Percentiles rank a stretch among this genome's conserved stretches.
Evolutionary conservation across 2,888 invertebrate species (phyloP).

Genomic region (Anaspis maculata): DNA sequence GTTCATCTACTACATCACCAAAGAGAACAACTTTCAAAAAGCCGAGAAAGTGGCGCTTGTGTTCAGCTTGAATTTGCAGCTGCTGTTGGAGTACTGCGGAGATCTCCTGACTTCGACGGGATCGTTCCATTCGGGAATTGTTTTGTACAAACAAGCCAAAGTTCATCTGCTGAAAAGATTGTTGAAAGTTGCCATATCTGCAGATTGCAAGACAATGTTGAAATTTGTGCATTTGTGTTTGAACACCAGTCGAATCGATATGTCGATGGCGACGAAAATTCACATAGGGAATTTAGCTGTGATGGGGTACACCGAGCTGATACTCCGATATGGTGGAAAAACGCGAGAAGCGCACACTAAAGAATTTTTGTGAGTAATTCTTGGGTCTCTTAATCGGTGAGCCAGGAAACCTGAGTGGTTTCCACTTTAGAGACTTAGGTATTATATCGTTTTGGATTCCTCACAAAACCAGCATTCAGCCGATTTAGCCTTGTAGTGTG

Average conservation of each 20-base stretch:
- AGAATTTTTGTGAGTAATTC: slow-evolving; percentile 47
- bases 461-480: no score
- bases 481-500: no score
- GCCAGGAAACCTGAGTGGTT: no score
- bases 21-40: slow-evolving; percentile 46
- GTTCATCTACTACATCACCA: slow-evolving; percentile 50
- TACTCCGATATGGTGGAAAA: slow-evolving; percentile 37
- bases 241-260: slow-evolving; percentile 46
- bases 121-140: slow-evolving; percentile 66
- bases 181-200: slow-evolving; percentile 50
- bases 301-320: slow-evolving; percentile 55
- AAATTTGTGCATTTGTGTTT: slow-evolving; percentile 51
- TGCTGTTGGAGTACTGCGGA: slow-evolving; percentile 69
- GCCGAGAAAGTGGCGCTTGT: slow-evolving; percentile 51
- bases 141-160: slow-evolving; percentile 63
- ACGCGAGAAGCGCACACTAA: slow-evolving; percentile 36
- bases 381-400: no score
- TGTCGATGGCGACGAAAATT: slow-evolving; percentile 53
- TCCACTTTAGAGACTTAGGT: no score
- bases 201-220: slow-evolving; percentile 53
- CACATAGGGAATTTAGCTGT: slow-evolving; percentile 59
- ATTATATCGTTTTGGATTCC: no score
- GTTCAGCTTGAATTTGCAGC: slow-evolving; percentile 55
- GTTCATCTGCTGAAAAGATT: slow-evolving; percentile 50
- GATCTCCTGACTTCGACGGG: slow-evolving; percentile 70